Base-by-base conservation (phyloP, 1,140 invertebrate genomes). In the Catajapyx aquilonaris region DNA sequence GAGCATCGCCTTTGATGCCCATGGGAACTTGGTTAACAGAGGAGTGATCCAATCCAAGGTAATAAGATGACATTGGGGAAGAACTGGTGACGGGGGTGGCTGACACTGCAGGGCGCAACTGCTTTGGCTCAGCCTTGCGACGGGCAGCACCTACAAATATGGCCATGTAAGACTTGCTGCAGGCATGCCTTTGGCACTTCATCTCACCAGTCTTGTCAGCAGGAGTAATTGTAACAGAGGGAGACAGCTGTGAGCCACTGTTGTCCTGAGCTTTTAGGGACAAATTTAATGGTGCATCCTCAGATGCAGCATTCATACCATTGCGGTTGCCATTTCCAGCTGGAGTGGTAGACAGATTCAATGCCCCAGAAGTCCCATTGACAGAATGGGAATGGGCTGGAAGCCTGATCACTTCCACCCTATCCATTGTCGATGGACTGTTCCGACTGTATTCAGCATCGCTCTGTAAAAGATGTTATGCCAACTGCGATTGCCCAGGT, bases 341-440 rank as follows among this genome's bases (percentile, higher is more conserved):
- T n/a, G n/a, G n/a, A 28, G 7, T 28, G 7, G 23, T 9, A 28
- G 23, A 28, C 7, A 28, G 23, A 28, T 28, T 13, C 13, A 9
- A 9, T 28, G 23, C 23, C 7, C 23, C 23, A 28, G 7, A 9
- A 9, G 7, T 13, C 7, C 23, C 23, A 28, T 28, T 28, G 13
- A 28, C 23, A 28, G 7, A 28, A 13, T 28, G 7, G 13, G 7
- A 9, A 37, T 59, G 59, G 2, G 69, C 67, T 10, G 74, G 75
- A 47, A 80, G 51, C 50, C 78, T 76, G 43, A 81, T 80, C 38
- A 80, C 73, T 50, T 81, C 77, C 18, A 80, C 76, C 7, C 65
- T 66, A 65, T 69, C 76, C 15, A 28, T 9, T 7, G 23, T 9
- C 13, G 23, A n/a, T n/a, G n/a, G n/a, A n/a, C n/a, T n/a, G n/a